phyloP scores from a whole-genome alignment of 2,113 vertebrate genomes.

The Chroicocephalus ridibundus region DNA sequence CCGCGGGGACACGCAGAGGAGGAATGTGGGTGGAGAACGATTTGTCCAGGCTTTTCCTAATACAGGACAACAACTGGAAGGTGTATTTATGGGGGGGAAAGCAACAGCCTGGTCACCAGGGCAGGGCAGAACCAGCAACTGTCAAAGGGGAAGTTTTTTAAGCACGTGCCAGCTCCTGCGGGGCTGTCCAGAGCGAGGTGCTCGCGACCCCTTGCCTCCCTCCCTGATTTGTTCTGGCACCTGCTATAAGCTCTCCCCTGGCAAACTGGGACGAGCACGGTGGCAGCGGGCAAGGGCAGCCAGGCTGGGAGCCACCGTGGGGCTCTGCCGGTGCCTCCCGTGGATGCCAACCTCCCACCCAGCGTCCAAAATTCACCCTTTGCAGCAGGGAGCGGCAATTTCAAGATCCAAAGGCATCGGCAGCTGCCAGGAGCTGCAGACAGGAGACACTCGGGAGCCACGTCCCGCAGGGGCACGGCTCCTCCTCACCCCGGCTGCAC shows the following conservation, averaged over 20 bases:
- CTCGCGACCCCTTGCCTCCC: rapidly evolving
- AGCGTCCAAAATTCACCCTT: background rate
- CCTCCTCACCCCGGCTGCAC: background rate
- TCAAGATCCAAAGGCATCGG: background rate
- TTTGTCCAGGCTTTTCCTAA: background rate
- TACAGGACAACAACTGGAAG: background rate
- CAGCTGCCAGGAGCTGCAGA: background rate
- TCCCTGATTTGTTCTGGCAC: background rate
- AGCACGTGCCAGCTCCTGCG: background rate
- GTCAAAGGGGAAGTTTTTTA: background rate
- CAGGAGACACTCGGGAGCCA: background rate
- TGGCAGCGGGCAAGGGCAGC: too few relatives aligned
- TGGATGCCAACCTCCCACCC: background rate
- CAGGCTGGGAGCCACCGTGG: rapidly evolving
- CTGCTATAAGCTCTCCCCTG: background rate
- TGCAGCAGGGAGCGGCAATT: background rate
- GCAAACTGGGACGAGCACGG: rapidly evolving
- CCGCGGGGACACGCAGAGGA: background rate
- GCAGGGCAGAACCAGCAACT: background rate
- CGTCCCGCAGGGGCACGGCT: rapidly evolving
- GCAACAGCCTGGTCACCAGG: background rate
- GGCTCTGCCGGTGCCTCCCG: background rate
- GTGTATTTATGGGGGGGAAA: background rate
- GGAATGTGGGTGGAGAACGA: background rate
- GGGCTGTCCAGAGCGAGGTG: background rate